A percentile compares a stretch with the other conserved stretches of the same genome.
These are phyloP conservation scores for Nothoprocta pentlandii DNA, from an alignment of 2,113 vertebrate species.

Conservation along the genomic window DNA sequence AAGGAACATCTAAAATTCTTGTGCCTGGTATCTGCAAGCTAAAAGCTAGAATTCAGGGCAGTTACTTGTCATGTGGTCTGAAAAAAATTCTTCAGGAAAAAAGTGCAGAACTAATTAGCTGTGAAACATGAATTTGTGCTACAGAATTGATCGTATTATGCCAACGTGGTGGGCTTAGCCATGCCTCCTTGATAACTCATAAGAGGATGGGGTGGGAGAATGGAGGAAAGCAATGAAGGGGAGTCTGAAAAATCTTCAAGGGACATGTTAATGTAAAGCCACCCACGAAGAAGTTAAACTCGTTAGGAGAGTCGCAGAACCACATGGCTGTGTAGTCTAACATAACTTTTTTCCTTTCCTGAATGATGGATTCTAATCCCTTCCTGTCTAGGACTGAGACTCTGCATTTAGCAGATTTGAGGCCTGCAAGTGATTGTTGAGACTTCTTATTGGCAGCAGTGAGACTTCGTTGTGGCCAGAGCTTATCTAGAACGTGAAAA, in stretches of 20 bases:
- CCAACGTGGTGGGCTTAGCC: background rate
- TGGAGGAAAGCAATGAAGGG: background rate
- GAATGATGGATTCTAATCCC: background rate
- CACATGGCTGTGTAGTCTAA: background rate
- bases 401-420: background rate
- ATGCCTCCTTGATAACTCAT: background rate
- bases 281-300: background rate
- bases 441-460: background rate
- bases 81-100: background rate
- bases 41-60: background rate
- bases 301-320: background rate
- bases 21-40: background rate
- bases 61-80: background rate
- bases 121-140: background rate
- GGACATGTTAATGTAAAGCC: background rate
- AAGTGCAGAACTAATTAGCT: background rate
- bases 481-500: background rate
- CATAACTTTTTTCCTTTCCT: background rate
- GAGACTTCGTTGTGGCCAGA: background rate
- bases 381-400: background rate
- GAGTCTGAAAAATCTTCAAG: background rate
- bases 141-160: background rate
- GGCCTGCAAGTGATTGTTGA: background rate
- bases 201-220: background rate
- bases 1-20: background rate